A percentile compares a stretch with the other conserved stretches of the same genome.
Evolutionary conservation across 2,797 vertebrate species (phyloP).

Genomic region (Morus bassanus): DNA sequence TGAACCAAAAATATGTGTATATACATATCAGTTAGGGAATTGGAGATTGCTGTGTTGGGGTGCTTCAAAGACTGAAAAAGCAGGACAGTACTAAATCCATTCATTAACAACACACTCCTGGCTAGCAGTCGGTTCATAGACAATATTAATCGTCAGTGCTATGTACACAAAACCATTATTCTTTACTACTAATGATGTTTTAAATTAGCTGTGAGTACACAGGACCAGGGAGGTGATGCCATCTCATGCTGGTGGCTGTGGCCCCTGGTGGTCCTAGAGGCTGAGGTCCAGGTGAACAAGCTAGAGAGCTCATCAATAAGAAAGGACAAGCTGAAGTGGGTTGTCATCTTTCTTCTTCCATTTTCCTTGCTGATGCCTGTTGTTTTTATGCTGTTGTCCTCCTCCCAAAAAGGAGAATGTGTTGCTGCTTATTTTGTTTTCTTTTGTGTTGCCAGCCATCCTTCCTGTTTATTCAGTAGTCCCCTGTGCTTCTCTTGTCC

Average conservation of each 20-base stretch:
- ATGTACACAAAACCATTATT: neutral
- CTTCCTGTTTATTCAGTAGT: neutral
- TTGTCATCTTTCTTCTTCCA: neutral
- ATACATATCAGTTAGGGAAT: neutral
- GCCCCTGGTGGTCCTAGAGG: too few relatives aligned
- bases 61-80: neutral
- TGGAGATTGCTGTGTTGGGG: neutral
- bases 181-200: neutral
- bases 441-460: neutral
- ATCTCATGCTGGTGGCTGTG: accelerated
- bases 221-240: neutral
- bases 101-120: neutral
- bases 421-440: neutral
- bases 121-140: neutral
- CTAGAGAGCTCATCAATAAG: neutral
- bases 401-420: neutral
- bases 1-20: neutral
- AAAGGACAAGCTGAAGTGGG: neutral
- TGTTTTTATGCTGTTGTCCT: neutral
- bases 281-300: neutral
- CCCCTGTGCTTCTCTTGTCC: neutral
- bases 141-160: neutral
- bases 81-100: neutral
- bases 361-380: neutral
- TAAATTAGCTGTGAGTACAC: neutral